Conservation (phyloP, 2,113 vertebrate genomes). For the Pteropus alecto region DNA sequence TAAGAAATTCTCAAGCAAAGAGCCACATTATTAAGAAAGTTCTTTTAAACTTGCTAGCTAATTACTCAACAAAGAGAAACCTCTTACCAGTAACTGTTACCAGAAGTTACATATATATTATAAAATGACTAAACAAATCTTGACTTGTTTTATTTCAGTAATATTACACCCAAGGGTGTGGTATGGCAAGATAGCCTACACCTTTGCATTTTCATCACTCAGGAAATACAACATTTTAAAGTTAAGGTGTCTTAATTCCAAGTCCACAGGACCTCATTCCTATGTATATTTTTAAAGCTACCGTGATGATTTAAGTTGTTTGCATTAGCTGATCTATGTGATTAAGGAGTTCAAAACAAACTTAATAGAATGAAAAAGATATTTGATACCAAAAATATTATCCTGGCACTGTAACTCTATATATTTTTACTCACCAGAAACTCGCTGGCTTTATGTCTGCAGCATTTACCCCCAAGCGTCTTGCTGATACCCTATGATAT, state of each 20-base stretch:
- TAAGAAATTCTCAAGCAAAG: slow-evolving; percentile 46
- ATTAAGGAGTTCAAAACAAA: slow-evolving; percentile 76
- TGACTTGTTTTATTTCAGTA: slow-evolving; percentile 72
- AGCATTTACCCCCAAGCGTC: slow-evolving; percentile 3
- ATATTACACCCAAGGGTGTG: slow-evolving; percentile 58
- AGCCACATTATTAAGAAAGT: slow-evolving; percentile 40
- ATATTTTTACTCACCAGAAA: slow-evolving; percentile 55
- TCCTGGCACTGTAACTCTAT: slow-evolving; percentile 22
- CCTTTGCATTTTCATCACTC: slow-evolving; percentile 63
- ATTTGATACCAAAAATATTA: slow-evolving; percentile 37
- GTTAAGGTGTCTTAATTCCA: slow-evolving; percentile 68
- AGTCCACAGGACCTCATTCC: slow-evolving; percentile 68
- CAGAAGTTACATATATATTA: slow-evolving; percentile 56
- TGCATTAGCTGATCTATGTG: slow-evolving; percentile 32
- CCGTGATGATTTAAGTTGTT: slow-evolving; percentile 69
- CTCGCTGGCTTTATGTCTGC: slow-evolving; percentile 18
- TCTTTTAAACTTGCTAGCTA: slow-evolving; percentile 48
- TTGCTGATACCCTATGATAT: background rate
- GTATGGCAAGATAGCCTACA: slow-evolving; percentile 31
- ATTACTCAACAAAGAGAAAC: slow-evolving; percentile 59
- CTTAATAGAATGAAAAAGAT: slow-evolving; percentile 66
- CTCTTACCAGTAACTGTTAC: slow-evolving; percentile 45
- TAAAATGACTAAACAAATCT: slow-evolving; percentile 76
- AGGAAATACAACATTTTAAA: slow-evolving; percentile 61
- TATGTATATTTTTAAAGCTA: slow-evolving; percentile 63